A percentile compares a stretch with the other conserved stretches of the same genome.
These are phyloP conservation scores for Drosophila equinoxialis DNA, from an alignment of 1,140 invertebrate species.

Conservation along the genomic window DNA sequence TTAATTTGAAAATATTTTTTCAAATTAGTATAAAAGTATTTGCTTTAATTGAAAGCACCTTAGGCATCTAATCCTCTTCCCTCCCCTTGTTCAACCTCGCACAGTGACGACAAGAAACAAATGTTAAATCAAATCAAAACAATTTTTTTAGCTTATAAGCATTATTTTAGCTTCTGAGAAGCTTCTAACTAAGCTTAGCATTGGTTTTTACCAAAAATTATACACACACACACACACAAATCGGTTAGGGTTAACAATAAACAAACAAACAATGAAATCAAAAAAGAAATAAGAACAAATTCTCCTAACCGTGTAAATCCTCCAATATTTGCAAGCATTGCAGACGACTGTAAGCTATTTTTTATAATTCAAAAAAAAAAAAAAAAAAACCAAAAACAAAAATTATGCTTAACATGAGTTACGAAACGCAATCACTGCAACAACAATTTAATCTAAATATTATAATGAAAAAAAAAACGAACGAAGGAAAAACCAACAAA, in stretches of 20 bases:
- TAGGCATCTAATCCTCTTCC: not conserved
- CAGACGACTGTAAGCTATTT: slow-evolving; percentile 63
- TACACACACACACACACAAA: not conserved
- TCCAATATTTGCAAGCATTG: slow-evolving; percentile 54
- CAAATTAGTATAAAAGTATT: not conserved
- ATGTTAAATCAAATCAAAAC: slow-evolving; percentile 46
- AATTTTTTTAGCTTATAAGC: slow-evolving; percentile 40
- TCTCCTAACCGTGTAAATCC: slow-evolving; percentile 34
- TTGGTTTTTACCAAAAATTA: slow-evolving; percentile 35
- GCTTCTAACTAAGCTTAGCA: slow-evolving; percentile 57
- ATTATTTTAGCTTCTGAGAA: slow-evolving; percentile 65
- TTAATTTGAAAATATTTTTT: slow-evolving; percentile 3
- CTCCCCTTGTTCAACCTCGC: not conserved
- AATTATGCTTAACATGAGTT: slow-evolving; percentile 52
- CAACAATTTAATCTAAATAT: slow-evolving; percentile 11
- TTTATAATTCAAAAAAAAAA: not conserved
- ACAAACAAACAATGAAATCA: slow-evolving; percentile 10
- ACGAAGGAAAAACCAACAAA: slow-evolving; percentile 12
- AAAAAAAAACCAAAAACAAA: not conserved
- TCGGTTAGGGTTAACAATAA: slow-evolving; percentile 28
- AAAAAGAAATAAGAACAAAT: not conserved
- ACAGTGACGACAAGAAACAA: slow-evolving; percentile 28
- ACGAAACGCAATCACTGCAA: slow-evolving; percentile 57
- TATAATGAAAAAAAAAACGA: slow-evolving; percentile 25
- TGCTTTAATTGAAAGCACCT: slow-evolving; percentile 1